phyloP scores from a whole-genome alignment of 2,797 vertebrate species.

The Myotis findleyi region DNA sequence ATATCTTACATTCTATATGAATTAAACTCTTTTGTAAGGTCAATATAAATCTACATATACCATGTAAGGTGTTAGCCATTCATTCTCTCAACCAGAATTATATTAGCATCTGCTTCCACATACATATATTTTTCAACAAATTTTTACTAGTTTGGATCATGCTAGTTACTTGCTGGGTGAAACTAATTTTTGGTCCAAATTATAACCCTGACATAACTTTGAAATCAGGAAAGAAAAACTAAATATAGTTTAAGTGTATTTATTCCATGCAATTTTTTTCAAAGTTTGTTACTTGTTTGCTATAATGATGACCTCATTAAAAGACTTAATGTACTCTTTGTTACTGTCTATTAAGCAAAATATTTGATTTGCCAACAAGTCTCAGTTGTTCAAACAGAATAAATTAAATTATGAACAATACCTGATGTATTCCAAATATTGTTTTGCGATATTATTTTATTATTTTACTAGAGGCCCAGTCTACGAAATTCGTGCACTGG shows the following conservation, averaged over 20 bases:
- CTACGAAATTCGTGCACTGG: too few species aligned
- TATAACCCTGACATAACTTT: background rate
- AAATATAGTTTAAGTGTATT: background rate
- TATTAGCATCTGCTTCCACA: background rate
- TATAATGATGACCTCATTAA: background rate
- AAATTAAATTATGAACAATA: constrained; percentile 31
- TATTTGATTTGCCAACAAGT: background rate
- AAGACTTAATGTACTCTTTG: background rate
- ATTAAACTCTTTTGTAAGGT: constrained; percentile 32
- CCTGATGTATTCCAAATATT: background rate
- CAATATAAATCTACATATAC: background rate
- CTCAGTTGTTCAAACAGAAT: background rate
- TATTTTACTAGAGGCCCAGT: background rate
- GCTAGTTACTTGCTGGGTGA: background rate
- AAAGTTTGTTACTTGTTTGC: background rate
- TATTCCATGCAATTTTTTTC: background rate
- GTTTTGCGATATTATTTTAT: constrained; percentile 3
- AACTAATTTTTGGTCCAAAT: background rate
- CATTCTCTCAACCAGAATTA: background rate
- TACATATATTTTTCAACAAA: constrained; percentile 38
- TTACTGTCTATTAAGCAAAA: background rate
- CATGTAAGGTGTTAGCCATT: background rate
- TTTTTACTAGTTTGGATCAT: background rate
- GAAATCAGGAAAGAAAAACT: constrained; percentile 34
- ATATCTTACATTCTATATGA: constrained; percentile 17